Conservation (phyloP, 2,888 invertebrate genomes). For the Scaptomyza polygonia region DNA sequence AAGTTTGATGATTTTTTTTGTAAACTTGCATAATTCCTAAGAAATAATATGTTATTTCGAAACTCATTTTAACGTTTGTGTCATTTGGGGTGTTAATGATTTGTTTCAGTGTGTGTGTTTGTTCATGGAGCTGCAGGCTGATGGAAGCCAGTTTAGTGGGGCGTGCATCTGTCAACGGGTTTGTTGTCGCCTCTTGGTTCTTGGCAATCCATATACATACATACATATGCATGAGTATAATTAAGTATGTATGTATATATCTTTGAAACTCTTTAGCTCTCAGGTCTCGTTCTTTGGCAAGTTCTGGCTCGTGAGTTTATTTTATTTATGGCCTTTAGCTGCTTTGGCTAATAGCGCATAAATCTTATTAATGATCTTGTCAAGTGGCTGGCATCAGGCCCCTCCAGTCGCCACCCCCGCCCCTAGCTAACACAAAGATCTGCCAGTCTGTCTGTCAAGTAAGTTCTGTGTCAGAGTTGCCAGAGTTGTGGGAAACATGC, state of each 20-base stretch:
- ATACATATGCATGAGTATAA: neutral
- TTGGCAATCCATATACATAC: neutral
- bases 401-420: conserved; percentile 6
- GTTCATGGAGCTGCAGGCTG: conserved; percentile 32
- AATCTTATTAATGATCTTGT: conserved; percentile 83
- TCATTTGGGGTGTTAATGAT: conserved; percentile 24
- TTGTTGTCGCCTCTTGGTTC: conserved; percentile 61
- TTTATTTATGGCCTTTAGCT: conserved; percentile 79
- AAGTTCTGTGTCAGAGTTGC: conserved; percentile 14
- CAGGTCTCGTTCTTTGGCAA: conserved; percentile 21
- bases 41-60: neutral
- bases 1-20: neutral
- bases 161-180: conserved; percentile 70
- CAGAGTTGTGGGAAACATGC: neutral
- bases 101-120: conserved; percentile 6
- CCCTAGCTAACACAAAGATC: conserved; percentile 20
- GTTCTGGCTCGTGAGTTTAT: conserved; percentile 39
- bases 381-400: conserved; percentile 63
- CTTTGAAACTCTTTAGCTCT: neutral
- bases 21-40: neutral
- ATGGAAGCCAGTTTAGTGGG: conserved; percentile 52
- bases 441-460: conserved; percentile 16
- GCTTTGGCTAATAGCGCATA: conserved; percentile 81
- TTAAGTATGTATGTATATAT: neutral
- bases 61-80: neutral